Evolutionary conservation across 2,797 vertebrate genomes (phyloP), one percentile per base, ranked within the genome.

Genomic region (Margarornis squamiger): DNA sequence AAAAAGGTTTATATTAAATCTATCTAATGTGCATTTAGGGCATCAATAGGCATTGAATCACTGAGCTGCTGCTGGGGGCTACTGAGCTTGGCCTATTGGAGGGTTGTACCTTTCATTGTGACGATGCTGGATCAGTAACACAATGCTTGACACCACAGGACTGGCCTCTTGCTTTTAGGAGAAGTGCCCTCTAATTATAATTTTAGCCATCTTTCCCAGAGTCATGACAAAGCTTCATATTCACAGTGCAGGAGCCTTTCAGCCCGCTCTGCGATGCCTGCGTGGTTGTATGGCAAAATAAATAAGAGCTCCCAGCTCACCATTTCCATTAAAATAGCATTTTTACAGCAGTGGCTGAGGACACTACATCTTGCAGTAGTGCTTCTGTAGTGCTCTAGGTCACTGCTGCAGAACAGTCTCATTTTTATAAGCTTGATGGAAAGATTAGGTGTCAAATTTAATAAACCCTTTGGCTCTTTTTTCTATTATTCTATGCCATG

Each of bases 401-500:
- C 67, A 86, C 89, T 91, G 10, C 83, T 72, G 59, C 24, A 86
- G 86, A 90, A 67, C 48, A 85, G 65, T n/a, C 43, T 70, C 82
- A 63, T 93, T 96, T 96, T 96, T 95, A 88, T 86, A 86, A 95
- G 66, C 62, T 51, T 88, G 93, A 94, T 92, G 88, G 95, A 95
- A 91, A 96, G 92, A 96, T 94, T 96, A 93, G 80, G 84, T 94
- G 88, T 95, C 90, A 96, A 91, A 95, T 95, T 95, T 92, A 97
- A 96, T 94, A 97, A 96, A 93, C 13, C 76, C 66, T 81, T 88
- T 85, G 86, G 76, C 80, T 95, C 63, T 88, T 90, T 90, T 88
- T 80, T 90, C 84, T 88, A 43, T 96, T 94, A 80, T 91, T 90
- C 79, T 67, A 10, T 78, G 91, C 58, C 71, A 46, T 30, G 49